Conservation (phyloP, 1,140 invertebrate genomes). For the Brachystomella parvula region DNA sequence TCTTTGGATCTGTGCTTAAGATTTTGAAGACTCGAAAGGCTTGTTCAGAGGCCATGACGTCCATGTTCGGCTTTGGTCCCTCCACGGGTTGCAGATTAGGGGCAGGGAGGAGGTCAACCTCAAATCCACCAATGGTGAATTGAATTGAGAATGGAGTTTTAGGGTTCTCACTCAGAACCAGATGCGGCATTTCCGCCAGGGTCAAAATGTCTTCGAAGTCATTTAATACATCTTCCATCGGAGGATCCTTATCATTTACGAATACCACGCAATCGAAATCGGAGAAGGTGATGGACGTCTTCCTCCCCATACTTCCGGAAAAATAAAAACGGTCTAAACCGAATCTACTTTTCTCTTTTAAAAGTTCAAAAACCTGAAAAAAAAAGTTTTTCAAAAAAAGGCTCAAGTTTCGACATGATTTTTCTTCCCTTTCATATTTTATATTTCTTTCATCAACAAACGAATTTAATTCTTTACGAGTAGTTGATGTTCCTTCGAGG, state of each 20-base stretch:
- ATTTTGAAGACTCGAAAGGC: not conserved
- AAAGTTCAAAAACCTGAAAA: no score
- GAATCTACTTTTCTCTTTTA: no score
- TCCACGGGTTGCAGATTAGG: not conserved
- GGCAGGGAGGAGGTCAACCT: constrained; percentile 1
- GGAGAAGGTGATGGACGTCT: not conserved
- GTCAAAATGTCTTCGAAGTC: not conserved
- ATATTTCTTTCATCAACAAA: no score
- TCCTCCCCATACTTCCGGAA: not conserved
- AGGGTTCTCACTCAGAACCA: no score
- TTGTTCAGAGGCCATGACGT: not conserved
- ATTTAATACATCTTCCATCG: not conserved
- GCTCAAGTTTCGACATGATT: no score
- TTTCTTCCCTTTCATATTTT: no score
- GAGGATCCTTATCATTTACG: not conserved
- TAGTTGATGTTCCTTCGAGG: no score
- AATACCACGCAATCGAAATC: constrained; percentile 11
- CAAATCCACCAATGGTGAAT: not conserved
- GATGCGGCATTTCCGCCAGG: not conserved
- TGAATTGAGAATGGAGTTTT: not conserved
- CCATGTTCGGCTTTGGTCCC: not conserved
- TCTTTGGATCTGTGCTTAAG: not conserved
- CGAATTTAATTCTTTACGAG: no score
- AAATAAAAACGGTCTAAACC: not conserved
- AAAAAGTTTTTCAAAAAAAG: no score